phyloP scores from a whole-genome alignment of 2,113 vertebrate species.

The Himantopus leucocephalus region DNA sequence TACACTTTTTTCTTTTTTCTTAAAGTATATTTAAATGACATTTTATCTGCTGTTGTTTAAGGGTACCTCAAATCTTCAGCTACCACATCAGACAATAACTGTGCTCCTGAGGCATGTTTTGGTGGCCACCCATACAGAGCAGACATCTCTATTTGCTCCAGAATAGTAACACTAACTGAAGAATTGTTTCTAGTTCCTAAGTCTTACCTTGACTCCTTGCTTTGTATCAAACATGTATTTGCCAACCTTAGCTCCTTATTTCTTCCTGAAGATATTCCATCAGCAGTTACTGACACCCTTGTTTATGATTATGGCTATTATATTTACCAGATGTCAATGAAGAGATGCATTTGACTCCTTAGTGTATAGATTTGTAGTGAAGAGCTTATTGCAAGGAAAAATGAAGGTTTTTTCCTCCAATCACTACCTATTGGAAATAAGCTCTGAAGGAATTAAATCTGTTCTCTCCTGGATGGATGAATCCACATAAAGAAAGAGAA shows the following conservation, averaged over 20 bases:
- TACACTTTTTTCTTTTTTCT: not conserved
- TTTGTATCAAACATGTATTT: not conserved
- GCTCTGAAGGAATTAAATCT: not conserved
- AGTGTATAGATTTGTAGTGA: not conserved
- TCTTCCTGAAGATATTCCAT: not conserved
- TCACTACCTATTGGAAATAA: not conserved
- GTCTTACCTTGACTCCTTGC: not conserved
- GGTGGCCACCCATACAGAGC: not conserved
- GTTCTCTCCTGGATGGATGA: not conserved
- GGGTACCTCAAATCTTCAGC: not conserved
- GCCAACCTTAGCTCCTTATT: not conserved
- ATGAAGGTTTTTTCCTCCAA: not conserved
- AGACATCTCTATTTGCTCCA: not conserved
- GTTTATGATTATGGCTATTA: not conserved
- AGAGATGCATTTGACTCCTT: not conserved
- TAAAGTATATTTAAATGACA: not conserved
- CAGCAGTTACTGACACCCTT: not conserved
- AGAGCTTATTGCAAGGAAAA: not conserved
- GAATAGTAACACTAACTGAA: not conserved
- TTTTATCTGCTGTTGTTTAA: not conserved
- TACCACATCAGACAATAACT: not conserved
- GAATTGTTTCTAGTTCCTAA: not conserved
- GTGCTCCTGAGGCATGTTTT: not conserved
- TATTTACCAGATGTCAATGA: not conserved
- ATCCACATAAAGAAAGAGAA: not conserved